Base-by-base conservation (phyloP, 1,140 invertebrate genomes). In the Drosophila malerkotliana region DNA sequence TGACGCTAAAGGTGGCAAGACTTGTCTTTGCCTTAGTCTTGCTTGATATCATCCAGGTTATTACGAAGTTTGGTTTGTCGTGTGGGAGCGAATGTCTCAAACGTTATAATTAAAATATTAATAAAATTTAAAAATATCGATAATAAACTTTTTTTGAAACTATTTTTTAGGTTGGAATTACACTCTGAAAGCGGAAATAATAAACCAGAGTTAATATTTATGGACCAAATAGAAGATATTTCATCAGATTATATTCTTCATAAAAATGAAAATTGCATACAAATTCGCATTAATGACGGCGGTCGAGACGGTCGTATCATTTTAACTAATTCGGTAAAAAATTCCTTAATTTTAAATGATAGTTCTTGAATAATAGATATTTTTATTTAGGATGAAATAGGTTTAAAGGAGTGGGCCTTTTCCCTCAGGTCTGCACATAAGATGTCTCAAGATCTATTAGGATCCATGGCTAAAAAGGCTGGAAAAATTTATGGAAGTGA, bases 401-500 rank as follows among this genome's bases (percentile, higher is more conserved):
- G 97, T 51, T 93, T 99, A 68, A 98, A 98, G 89, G 98, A 99
- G 92, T 99, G 98, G 98, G 95, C 97, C 18, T 93, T 96, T 32
- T 98, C 97, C 6, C 92, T 99, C 49, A 95, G 97, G 71, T 96
- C 96, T 3, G 97, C 98, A 15, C 97, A 98, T 93, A 98, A 98
- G 92, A 95, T 96, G 87, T 98, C 97, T 0, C 95, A 97, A 92
- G 98, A 99, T 91, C 94, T 99, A 68, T 93, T 99, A 3, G 96
- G 96, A 14, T 97, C 95, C 32, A 98, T 99, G 97, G 97, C 97
- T n/a, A 95, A 95, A 85, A 99, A 99, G 92, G 98, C 98, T 39
- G 97, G 97, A 48, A 98, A 98, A 93, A 99, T 99, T 73, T 99
- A 99, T 93, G 98, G 98, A 45, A 98, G 98, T 44, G 95, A 92